Evolutionary conservation across 2,797 vertebrate genomes (phyloP).

Genomic region (Xiphorhynchus erythropygius): DNA sequence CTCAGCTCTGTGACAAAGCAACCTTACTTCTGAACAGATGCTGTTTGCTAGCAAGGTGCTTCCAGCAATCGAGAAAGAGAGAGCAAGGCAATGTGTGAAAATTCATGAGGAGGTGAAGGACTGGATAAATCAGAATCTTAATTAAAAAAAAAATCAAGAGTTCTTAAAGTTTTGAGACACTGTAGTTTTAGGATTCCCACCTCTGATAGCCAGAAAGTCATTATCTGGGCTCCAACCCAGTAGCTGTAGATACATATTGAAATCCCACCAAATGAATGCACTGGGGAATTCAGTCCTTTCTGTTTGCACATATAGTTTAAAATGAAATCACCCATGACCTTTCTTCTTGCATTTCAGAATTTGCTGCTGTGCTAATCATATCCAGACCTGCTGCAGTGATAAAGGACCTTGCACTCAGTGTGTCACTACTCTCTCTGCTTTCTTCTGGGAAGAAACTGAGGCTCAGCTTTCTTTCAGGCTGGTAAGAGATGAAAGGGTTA

Average conservation of each 20-base stretch:
- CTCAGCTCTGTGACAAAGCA: not conserved
- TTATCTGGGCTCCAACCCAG: not conserved
- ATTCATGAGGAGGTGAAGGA: not conserved
- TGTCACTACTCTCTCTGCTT: not conserved
- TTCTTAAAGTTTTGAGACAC: not conserved
- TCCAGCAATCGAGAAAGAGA: not conserved
- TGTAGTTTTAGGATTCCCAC: not conserved
- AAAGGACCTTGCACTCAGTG: not conserved
- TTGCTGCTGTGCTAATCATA: not conserved
- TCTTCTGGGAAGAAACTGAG: not conserved
- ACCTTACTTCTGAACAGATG: not conserved
- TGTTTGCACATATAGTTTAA: not conserved
- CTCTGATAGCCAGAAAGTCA: not conserved
- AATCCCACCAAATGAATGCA: not conserved
- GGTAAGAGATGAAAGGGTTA: not conserved
- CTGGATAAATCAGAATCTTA: not conserved
- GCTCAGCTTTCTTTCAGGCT: not conserved
- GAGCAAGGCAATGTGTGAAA: not conserved
- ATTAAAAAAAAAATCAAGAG: not conserved
- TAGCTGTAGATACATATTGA: not conserved
- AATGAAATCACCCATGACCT: not conserved
- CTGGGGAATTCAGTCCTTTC: not conserved
- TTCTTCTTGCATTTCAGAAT: not conserved
- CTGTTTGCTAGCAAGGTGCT: not conserved
- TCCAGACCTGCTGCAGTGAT: not conserved